Evolutionary conservation across 2,888 invertebrate genomes (phyloP).

Genomic region (Drosophila ustulata): DNA sequence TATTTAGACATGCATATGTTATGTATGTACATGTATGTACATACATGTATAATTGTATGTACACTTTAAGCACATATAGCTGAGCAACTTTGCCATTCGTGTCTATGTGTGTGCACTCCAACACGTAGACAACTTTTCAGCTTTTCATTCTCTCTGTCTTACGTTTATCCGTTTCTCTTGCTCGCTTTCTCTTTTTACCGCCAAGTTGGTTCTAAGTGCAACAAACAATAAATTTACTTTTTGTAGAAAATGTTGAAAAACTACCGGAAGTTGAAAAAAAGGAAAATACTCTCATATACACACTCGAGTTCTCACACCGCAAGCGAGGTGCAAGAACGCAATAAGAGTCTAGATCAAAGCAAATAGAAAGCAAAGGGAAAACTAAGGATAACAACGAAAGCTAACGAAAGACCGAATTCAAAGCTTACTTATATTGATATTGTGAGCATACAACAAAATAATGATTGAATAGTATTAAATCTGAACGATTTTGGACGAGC

Average conservation of each 20-base stretch:
- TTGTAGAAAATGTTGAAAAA: slow-evolving; percentile 54
- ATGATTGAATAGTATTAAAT: not conserved
- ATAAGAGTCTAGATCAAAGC: slow-evolving; percentile 55
- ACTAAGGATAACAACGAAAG: slow-evolving; percentile 8
- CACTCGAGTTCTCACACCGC: not conserved
- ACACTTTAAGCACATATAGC: not conserved
- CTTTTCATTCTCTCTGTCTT: slow-evolving; percentile 14
- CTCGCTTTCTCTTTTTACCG: slow-evolving; percentile 2
- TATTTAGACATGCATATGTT: not conserved
- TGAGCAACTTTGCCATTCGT: slow-evolving; percentile 1
- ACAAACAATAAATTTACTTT: slow-evolving; percentile 69
- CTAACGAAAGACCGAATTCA: not conserved
- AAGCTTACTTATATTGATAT: not conserved
- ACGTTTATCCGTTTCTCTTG: not conserved
- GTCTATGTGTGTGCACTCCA: not conserved
- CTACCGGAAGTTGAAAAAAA: slow-evolving; percentile 54
- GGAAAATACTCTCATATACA: slow-evolving; percentile 37
- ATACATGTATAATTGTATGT: not conserved
- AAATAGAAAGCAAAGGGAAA: slow-evolving; percentile 39
- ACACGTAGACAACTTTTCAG: slow-evolving; percentile 30
- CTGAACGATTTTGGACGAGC: not conserved
- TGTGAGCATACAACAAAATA: not conserved
- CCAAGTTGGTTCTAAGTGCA: slow-evolving; percentile 22
- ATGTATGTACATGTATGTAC: not conserved
- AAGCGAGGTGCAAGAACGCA: slow-evolving; percentile 1